Evolutionary conservation across 2,113 vertebrate species (phyloP), one percentile per base, ranked within the genome.

Genomic region (Cercocebus atys): DNA sequence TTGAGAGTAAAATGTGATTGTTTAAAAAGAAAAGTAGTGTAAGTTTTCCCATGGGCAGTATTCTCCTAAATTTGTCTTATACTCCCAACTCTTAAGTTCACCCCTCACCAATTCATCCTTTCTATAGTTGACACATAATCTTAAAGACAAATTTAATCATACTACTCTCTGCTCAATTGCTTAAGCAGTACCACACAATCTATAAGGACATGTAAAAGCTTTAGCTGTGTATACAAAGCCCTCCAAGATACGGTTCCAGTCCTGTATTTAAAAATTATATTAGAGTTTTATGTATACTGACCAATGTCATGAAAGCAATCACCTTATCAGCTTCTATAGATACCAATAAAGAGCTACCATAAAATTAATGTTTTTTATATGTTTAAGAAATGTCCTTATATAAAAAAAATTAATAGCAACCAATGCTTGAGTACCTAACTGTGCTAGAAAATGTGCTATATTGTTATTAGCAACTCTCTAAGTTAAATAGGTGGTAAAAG

Each of bases 361-460:
- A 73, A 86, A 89, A 92, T 86, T 75, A 96, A 92, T 86, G 8
- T 61, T 95, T 91, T 20, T 7, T 94, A 68, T 78, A 40, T 57
- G 88, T 68, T 23, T 52, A 23, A 76, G 35, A 50, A 85, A 66
- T 72, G 55, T 81, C 9, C 13, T 76, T 18, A 59, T 94, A 76
- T 52, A 52, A 94, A 81, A 92, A 5, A 68, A 55, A 25, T 79
- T 68, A 88, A 93, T 1, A 78, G 43, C 30, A 40, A 84, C 11
- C 68, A 88, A 64, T 47, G 8, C 30, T 64, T 86, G 40, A 89
- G 13, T 80, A n/a, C 8, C n/a, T 89, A 85, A 86, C 23, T 89
- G 10, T 76, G 27, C 27, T 81, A 80, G 25, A 38, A 88, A 94
- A 80, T 85, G 43, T 86, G 9, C 30, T 73, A 50, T 61, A 17